A percentile compares a stretch with the other conserved stretches of the same genome.
Conservation (phyloP, 2,113 vertebrate genomes). For the Crotalus viridis region DNA sequence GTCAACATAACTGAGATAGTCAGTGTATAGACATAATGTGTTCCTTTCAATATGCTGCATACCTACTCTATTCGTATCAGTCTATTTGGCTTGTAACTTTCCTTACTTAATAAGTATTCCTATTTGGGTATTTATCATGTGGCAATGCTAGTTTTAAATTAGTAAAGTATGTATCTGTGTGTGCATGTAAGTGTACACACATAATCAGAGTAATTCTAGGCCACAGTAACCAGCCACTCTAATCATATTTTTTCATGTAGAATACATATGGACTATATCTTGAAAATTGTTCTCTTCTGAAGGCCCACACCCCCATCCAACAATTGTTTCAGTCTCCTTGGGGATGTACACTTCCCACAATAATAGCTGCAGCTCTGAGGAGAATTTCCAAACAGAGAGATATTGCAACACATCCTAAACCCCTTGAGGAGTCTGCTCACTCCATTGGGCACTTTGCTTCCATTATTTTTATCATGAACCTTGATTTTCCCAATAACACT, state of each 20-base stretch:
- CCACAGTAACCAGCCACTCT: not conserved
- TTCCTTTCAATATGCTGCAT: not conserved
- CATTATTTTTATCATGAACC: not conserved
- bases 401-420: not conserved
- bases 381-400: conserved; percentile 18
- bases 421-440: conserved; percentile 34
- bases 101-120: not conserved
- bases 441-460: conserved; percentile 38
- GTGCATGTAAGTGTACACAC: not conserved
- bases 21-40: not conserved
- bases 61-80: not conserved
- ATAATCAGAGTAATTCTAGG: not conserved
- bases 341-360: not conserved
- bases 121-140: not conserved
- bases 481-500: conserved; percentile 31
- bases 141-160: not conserved
- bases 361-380: not conserved
- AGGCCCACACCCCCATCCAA: not conserved
- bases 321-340: not conserved
- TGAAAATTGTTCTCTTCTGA: not conserved
- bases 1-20: not conserved
- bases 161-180: not conserved
- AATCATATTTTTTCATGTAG: not conserved
- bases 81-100: not conserved
- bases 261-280: not conserved